A percentile compares a stretch with the other conserved stretches of the same genome.
phyloP scores from a whole-genome alignment of 1,140 invertebrate genomes.

The Leptoteleia sp. region DNA sequence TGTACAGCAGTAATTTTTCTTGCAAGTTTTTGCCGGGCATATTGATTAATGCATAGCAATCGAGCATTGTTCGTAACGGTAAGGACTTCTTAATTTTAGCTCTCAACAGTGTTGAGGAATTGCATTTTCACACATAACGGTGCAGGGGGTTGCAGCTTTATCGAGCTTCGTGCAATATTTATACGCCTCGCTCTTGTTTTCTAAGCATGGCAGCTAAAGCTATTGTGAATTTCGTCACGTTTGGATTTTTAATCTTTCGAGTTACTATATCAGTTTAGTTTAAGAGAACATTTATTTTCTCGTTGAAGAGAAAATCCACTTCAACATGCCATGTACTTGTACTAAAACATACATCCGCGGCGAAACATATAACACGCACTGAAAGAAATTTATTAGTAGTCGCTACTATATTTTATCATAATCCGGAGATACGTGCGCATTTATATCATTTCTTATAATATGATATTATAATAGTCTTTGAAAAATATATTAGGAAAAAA shows the following conservation, averaged over 20 bases:
- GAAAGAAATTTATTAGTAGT: no score
- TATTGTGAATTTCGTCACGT: slow-evolving; percentile 67
- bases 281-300: slow-evolving; percentile 52
- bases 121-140: slow-evolving; percentile 39
- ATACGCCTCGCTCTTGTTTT: slow-evolving; percentile 55
- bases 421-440: no score
- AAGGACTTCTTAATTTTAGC: slow-evolving; percentile 15
- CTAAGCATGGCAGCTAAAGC: slow-evolving; percentile 21
- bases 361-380: slow-evolving; percentile 12
- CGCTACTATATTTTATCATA: no score
- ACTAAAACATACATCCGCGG: slow-evolving; percentile 29
- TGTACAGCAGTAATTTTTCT: no score
- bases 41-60: slow-evolving; percentile 28
- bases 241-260: slow-evolving; percentile 65
- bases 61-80: slow-evolving; percentile 8
- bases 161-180: slow-evolving; percentile 61
- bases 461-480: no score
- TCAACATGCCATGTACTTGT: slow-evolving; percentile 48
- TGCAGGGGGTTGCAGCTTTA: slow-evolving; percentile 43
- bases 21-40: neutral
- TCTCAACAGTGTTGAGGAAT: slow-evolving; percentile 21
- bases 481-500: no score
- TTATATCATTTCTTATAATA: no score
- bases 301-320: slow-evolving; percentile 57
- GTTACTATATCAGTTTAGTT: slow-evolving; percentile 56